Evolutionary conservation across 2,888 invertebrate genomes (phyloP).

Genomic region (Crocallis elinguaria): DNA sequence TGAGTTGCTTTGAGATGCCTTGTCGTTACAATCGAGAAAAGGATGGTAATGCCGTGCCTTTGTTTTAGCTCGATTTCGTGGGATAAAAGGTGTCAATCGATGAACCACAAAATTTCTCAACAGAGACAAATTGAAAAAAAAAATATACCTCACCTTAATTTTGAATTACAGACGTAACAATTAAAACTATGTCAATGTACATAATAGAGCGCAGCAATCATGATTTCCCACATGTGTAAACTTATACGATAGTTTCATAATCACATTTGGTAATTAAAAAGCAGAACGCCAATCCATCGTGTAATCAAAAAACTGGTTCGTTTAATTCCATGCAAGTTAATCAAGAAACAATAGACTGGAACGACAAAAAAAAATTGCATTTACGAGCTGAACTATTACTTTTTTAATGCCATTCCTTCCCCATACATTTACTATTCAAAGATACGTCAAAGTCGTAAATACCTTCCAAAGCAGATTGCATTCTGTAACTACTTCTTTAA

Average conservation of each 20-base stretch:
- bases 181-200: too few species aligned
- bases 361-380: conserved; percentile 18
- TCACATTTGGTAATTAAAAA: conserved; percentile 16
- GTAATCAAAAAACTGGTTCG: conserved; percentile 6
- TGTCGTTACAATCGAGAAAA: too few species aligned
- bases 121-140: too few species aligned
- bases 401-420: conserved; percentile 15
- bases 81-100: too few species aligned
- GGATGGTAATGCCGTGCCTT: too few species aligned
- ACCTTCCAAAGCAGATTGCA: conserved; percentile 17
- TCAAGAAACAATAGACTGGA: conserved; percentile 23
- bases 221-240: conserved; percentile 6
- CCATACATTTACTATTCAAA: conserved; percentile 12
- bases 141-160: too few species aligned
- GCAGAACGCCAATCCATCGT: conserved; percentile 12
- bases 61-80: too few species aligned
- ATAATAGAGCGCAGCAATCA: neutral
- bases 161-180: too few species aligned
- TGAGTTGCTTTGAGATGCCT: too few species aligned
- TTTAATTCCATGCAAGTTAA: conserved; percentile 17
- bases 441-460: conserved; percentile 16
- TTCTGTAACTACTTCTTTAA: conserved; percentile 30
- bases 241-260: conserved; percentile 12
- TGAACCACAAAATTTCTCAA: too few species aligned
- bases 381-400: conserved; percentile 19